These are phyloP conservation scores for Catagonus wagneri DNA, from an alignment of 2,113 vertebrate species.

Conservation along the genomic window DNA sequence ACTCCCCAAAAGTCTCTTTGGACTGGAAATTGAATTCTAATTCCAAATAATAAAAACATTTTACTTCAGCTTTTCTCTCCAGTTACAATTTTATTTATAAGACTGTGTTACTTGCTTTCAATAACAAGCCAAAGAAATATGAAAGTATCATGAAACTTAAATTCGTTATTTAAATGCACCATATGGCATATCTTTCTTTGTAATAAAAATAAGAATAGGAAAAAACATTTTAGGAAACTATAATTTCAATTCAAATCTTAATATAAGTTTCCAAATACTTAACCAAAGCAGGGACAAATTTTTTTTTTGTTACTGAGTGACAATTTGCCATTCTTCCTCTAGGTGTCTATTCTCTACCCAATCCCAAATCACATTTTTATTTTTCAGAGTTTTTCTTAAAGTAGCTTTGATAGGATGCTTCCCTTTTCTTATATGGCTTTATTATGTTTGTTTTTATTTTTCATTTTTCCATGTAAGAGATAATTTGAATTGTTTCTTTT, in stretches of 20 bases:
- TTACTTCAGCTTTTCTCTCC: not conserved
- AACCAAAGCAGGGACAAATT: not conserved
- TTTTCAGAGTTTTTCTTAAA: constrained; percentile 22
- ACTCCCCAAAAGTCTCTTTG: not conserved
- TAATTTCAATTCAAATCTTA: constrained; percentile 33
- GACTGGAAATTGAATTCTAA: not conserved
- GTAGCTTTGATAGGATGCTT: not conserved
- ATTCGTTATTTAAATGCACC: not conserved
- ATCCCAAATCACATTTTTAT: not conserved
- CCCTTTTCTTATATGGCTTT: not conserved
- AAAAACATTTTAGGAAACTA: not conserved
- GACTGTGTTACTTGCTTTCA: constrained; percentile 6
- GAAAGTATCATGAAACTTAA: not conserved
- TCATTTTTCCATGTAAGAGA: not conserved
- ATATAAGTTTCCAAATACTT: not conserved
- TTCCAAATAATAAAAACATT: not conserved
- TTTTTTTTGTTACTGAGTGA: not conserved
- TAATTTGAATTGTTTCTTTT: constrained; percentile 17
- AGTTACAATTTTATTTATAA: constrained; percentile 25
- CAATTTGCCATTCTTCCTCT: not conserved
- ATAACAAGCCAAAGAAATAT: constrained; percentile 27
- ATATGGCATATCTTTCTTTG: not conserved
- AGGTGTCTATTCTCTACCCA: not conserved
- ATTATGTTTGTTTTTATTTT: not conserved
- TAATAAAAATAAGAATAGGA: constrained; percentile 7